phyloP scores from a whole-genome alignment of 1,140 invertebrate species.

The Anthonomus grandis region DNA sequence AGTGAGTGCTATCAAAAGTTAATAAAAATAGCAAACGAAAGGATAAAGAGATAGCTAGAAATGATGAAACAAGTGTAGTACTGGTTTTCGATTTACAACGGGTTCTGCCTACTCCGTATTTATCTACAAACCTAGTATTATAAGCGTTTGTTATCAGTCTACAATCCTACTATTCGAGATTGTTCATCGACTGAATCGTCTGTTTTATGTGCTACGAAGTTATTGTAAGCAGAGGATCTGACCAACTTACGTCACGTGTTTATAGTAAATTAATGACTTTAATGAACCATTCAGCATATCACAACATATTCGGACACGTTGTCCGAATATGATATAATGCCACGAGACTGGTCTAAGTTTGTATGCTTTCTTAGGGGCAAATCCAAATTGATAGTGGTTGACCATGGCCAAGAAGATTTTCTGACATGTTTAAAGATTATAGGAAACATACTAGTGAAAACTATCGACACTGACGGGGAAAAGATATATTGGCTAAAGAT shows the following conservation, averaged over 20 bases:
- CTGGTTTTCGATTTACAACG: not conserved
- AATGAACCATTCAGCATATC: not conserved
- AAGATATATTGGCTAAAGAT: not conserved
- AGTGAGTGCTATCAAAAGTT: too few species aligned
- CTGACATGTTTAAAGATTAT: not conserved
- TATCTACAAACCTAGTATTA: not conserved
- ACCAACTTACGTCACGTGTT: not conserved
- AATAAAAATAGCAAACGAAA: not conserved
- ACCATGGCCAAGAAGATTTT: not conserved
- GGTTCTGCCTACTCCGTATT: not conserved
- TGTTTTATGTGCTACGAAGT: not conserved
- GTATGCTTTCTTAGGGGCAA: not conserved
- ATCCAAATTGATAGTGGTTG: not conserved
- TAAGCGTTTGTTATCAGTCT: not conserved
- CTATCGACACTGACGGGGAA: not conserved
- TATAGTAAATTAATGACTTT: not conserved
- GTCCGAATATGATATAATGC: not conserved
- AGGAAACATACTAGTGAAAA: not conserved
- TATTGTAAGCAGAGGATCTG: not conserved
- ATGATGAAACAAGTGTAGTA: not conserved
- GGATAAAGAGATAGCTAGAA: not conserved
- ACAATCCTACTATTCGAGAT: not conserved
- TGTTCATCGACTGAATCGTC: not conserved
- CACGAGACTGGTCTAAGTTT: not conserved
- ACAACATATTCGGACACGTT: not conserved